These are phyloP conservation scores for Dolichoris vasculosae DNA, from an alignment of 1,140 invertebrate genomes.

Conservation along the genomic window DNA sequence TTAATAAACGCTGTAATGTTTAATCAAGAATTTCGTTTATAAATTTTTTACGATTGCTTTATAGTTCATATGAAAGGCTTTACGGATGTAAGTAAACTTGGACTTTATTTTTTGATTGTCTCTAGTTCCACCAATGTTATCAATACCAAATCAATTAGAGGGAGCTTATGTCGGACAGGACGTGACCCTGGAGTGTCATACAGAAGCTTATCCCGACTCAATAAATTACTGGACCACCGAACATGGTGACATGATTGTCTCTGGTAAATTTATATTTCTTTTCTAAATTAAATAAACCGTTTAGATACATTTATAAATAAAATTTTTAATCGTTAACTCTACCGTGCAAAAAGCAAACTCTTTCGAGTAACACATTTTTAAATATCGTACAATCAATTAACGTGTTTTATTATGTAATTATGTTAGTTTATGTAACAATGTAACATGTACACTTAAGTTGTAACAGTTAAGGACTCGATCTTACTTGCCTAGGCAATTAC, in stretches of 20 bases:
- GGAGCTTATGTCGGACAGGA: conserved; percentile 88
- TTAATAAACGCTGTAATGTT: too few relatives aligned
- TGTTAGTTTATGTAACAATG: neutral
- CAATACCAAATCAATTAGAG: conserved; percentile 89
- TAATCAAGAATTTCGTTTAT: too few relatives aligned
- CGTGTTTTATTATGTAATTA: neutral
- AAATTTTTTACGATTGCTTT: too few relatives aligned
- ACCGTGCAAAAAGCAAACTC: too few relatives aligned
- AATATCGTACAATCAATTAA: neutral
- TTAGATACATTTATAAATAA: neutral
- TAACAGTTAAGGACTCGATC: conserved; percentile 57
- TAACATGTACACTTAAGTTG: neutral
- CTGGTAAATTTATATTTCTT: conserved; percentile 79
- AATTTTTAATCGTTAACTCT: too few relatives aligned
- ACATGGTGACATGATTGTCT: conserved; percentile 90
- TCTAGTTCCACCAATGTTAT: conserved; percentile 90
- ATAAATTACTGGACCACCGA: conserved; percentile 93
- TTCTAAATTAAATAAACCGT: neutral
- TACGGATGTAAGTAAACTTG: neutral
- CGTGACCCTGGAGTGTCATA: conserved; percentile 88
- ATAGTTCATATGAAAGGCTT: too few relatives aligned
- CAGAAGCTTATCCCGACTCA: conserved; percentile 90
- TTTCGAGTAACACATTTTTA: neutral
- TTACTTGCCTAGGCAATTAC: conserved; percentile 69
- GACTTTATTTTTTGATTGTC: neutral